These are phyloP conservation scores for Drosophila cardini DNA, from an alignment of 1,140 invertebrate genomes.

Conservation along the genomic window DNA sequence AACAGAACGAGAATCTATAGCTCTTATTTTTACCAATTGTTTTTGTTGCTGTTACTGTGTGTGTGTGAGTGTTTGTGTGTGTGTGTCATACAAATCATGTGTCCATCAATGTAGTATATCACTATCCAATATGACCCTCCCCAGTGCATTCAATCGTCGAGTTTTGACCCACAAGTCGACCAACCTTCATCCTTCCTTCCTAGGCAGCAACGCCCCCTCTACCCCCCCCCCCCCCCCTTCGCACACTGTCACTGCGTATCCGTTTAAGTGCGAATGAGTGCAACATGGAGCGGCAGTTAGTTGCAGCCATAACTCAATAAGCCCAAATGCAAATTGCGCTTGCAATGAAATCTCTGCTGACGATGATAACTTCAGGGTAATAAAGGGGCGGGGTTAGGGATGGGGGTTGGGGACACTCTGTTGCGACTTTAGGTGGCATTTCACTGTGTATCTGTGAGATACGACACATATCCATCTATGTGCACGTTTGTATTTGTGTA, in stretches of 20 bases:
- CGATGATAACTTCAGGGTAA: slow-evolving; percentile 49
- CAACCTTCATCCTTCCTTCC: background rate
- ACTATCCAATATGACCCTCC: slow-evolving; percentile 38
- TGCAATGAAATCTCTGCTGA: slow-evolving; percentile 54
- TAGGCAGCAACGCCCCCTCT: too few species aligned
- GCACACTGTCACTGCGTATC: slow-evolving; percentile 24
- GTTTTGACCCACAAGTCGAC: slow-evolving; percentile 62
- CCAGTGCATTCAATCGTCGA: slow-evolving; percentile 72
- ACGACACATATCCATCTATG: slow-evolving; percentile 7
- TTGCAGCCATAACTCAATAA: slow-evolving; percentile 81
- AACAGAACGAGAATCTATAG: slow-evolving; percentile 3
- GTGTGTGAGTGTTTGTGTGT: slow-evolving; percentile 25
- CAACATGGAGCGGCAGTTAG: slow-evolving; percentile 61
- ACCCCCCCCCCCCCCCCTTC: background rate
- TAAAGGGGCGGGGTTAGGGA: background rate
- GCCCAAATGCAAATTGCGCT: slow-evolving; percentile 77
- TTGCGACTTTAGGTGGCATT: slow-evolving; percentile 8
- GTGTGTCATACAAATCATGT: slow-evolving; percentile 79
- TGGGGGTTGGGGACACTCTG: background rate
- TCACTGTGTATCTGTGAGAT: slow-evolving; percentile 23
- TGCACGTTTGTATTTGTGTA: background rate
- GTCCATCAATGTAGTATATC: slow-evolving; percentile 35
- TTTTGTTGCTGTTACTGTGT: background rate
- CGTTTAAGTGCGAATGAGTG: slow-evolving; percentile 79
- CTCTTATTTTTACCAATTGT: background rate